phyloP scores from a whole-genome alignment of 2,113 vertebrate species.

The Oreochromis aureus region DNA sequence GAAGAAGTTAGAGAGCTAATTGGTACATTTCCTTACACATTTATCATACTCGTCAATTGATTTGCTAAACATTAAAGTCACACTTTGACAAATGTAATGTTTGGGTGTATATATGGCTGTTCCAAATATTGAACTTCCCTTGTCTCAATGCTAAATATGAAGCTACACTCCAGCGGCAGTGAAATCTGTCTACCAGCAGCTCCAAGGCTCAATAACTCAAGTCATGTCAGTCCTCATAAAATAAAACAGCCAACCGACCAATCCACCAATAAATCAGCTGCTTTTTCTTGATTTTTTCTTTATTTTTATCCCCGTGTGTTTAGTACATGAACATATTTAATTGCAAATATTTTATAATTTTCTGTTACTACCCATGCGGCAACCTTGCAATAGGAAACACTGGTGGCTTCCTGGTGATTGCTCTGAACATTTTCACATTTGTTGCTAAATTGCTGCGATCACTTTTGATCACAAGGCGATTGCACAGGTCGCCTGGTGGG shows the following conservation, averaged over 20 bases:
- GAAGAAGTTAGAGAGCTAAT: not conserved
- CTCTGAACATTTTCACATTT: not conserved
- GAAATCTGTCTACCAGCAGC: not conserved
- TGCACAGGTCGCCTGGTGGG: not conserved
- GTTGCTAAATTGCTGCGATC: not conserved
- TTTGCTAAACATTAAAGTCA: not conserved
- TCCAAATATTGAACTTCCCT: not conserved
- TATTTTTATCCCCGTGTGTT: accelerated
- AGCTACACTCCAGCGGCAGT: accelerated
- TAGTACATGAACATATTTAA: not conserved
- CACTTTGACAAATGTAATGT: not conserved
- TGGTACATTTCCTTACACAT: not conserved
- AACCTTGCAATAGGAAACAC: not conserved
- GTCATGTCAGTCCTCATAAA: not conserved
- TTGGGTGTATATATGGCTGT: accelerated
- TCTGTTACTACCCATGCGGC: not conserved
- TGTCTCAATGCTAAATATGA: not conserved
- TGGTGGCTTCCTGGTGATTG: not conserved
- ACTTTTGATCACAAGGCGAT: not conserved
- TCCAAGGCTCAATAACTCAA: not conserved
- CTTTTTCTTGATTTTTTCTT: not conserved
- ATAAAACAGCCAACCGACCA: not conserved
- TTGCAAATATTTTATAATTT: not conserved
- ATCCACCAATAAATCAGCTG: not conserved
- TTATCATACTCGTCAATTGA: not conserved